Percentiles rank a stretch among this genome's conserved stretches.
Evolutionary conservation across 2,113 vertebrate species (phyloP).

Genomic region (Aythya baeri): DNA sequence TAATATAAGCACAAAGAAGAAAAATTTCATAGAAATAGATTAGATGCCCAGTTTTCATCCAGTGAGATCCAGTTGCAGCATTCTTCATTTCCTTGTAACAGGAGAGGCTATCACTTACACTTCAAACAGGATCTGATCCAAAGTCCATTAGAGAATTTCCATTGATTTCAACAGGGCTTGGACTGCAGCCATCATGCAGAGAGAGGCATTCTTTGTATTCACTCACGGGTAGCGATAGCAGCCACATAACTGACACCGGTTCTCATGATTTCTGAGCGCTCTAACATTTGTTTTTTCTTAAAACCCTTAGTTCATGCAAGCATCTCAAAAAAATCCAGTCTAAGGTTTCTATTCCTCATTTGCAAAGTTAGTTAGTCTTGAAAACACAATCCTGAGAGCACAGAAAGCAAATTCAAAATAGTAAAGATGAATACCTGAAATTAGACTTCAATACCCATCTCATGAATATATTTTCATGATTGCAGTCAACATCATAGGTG

Average conservation of each 20-base stretch:
- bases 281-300: not conserved
- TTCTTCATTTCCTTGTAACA: not conserved
- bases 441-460: not conserved
- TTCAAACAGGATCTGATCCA: slow-evolving; percentile 51
- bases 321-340: not conserved
- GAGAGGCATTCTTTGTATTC: not conserved
- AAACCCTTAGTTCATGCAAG: not conserved
- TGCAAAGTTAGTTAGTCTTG: not conserved
- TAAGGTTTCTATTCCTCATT: not conserved
- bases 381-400: not conserved
- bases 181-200: not conserved
- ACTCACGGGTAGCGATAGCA: not conserved
- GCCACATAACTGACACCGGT: not conserved
- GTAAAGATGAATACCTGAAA: not conserved
- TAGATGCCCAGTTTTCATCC: not conserved
- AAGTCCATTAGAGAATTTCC: slow-evolving; percentile 56
- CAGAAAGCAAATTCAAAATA: not conserved
- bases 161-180: slow-evolving; percentile 38
- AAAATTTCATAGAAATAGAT: not conserved
- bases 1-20: not conserved
- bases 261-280: not conserved
- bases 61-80: not conserved
- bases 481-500: not conserved
- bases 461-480: not conserved
- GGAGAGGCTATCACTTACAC: not conserved